Conservation (phyloP, 2,888 invertebrate species). For the Drosophila siamana region DNA sequence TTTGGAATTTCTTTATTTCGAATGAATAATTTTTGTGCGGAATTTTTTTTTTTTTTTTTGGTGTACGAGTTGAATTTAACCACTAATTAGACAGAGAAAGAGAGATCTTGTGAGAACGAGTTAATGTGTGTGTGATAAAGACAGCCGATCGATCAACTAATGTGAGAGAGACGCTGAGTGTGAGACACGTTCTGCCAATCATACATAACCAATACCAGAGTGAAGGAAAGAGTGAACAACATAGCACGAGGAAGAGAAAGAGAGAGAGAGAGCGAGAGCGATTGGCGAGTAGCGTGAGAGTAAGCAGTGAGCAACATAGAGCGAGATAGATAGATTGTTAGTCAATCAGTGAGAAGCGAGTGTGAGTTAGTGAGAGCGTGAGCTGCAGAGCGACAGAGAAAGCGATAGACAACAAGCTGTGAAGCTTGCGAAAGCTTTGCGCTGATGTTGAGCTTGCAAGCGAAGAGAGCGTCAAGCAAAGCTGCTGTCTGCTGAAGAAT, state of each 20-base stretch:
- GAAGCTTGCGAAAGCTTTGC: too few relatives aligned
- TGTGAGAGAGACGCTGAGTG: slow-evolving; percentile 17
- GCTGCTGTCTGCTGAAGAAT: too few relatives aligned
- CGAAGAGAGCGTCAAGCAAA: too few relatives aligned
- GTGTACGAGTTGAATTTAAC: slow-evolving; percentile 18
- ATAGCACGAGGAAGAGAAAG: slow-evolving; percentile 18
- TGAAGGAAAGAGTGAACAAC: slow-evolving; percentile 27
- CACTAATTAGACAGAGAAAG: slow-evolving; percentile 44
- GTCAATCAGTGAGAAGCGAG: slow-evolving; percentile 1
- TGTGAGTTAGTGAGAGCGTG: slow-evolving; percentile 21
- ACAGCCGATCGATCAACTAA: slow-evolving; percentile 41
- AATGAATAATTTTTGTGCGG: slow-evolving; percentile 42
- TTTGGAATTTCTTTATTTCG: slow-evolving; percentile 6
- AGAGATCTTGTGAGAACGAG: too few relatives aligned
- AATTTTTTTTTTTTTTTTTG: too few relatives aligned
- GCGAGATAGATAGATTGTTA: slow-evolving; percentile 2
- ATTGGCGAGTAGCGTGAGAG: background rate
- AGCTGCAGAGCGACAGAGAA: slow-evolving; percentile 5
- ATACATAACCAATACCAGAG: slow-evolving; percentile 38
- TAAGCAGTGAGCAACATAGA: slow-evolving; percentile 32
- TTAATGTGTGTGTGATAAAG: slow-evolving; percentile 12
- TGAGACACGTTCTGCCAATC: slow-evolving; percentile 32
- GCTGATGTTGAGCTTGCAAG: too few relatives aligned
- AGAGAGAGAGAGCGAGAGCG: slow-evolving; percentile 28
- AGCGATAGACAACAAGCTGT: background rate